A percentile compares a stretch with the other conserved stretches of the same genome.
These are phyloP conservation scores for Octodonta nipae DNA, from an alignment of 2,888 invertebrate species.

Conservation along the genomic window DNA sequence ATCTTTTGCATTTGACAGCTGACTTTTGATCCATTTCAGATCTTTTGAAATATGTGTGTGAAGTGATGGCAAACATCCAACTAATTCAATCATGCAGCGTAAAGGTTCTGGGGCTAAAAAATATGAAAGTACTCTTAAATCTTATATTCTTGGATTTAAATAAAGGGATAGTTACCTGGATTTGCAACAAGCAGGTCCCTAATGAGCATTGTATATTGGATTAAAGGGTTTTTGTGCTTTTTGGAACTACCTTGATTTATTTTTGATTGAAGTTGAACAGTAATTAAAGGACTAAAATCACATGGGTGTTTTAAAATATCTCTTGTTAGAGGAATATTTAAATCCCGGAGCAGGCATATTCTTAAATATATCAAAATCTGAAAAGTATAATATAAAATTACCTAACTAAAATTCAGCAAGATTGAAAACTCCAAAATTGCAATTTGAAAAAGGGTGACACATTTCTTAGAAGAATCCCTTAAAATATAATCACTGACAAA, in stretches of 20 bases:
- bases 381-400: slow-evolving; percentile 12
- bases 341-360: slow-evolving; percentile 56
- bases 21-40: slow-evolving; percentile 48
- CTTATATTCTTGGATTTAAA: too few species aligned
- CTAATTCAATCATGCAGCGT: slow-evolving; percentile 66
- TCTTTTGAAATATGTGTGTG: slow-evolving; percentile 49
- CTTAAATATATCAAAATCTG: slow-evolving; percentile 68
- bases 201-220: slow-evolving; percentile 55
- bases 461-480: too few species aligned
- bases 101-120: slow-evolving; percentile 48
- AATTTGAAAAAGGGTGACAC: too few species aligned
- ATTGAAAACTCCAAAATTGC: too few species aligned
- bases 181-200: slow-evolving; percentile 51
- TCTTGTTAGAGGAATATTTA: slow-evolving; percentile 43
- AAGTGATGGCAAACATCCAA: slow-evolving; percentile 69
- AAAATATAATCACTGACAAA: too few species aligned
- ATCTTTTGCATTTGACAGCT: slow-evolving; percentile 57
- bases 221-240: slow-evolving; percentile 44
- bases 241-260: slow-evolving; percentile 23
- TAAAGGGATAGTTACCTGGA: too few species aligned
- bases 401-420: not conserved
- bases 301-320: slow-evolving; percentile 47
- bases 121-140: not conserved
- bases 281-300: slow-evolving; percentile 51
- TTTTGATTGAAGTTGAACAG: slow-evolving; percentile 29